Conservation (phyloP, 1,140 invertebrate species). For the Sinonovacula constricta region DNA sequence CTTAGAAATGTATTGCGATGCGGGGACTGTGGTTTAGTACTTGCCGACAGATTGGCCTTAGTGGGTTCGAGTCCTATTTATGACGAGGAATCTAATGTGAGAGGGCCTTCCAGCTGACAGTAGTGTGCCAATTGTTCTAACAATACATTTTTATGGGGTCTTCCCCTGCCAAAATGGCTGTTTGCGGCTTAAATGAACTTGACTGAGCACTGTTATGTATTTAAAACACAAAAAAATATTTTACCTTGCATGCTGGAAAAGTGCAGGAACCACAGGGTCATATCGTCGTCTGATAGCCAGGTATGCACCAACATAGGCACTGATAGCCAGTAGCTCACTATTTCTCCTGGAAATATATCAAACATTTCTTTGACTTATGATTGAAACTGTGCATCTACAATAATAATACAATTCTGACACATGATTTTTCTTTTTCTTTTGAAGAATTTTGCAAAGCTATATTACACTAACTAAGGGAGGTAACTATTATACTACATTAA, state of each 20-base stretch:
- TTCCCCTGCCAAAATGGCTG: no score
- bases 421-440: not conserved
- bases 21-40: no score
- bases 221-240: conserved; percentile 12
- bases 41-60: not conserved
- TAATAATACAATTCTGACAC: not conserved
- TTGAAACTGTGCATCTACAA: no score
- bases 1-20: no score
- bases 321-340: conserved; percentile 71
- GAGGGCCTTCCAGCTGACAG: not conserved
- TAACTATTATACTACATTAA: not conserved
- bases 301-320: conserved; percentile 78
- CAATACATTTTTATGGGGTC: not conserved
- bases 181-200: no score
- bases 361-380: no score
- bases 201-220: not conserved
- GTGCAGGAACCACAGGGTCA: conserved; percentile 71
- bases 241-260: conserved; percentile 77
- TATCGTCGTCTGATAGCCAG: conserved; percentile 77
- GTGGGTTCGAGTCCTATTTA: not conserved
- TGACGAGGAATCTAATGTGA: not conserved
- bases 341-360: conserved; percentile 68
- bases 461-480: not conserved
- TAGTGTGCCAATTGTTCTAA: not conserved
- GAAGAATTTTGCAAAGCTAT: not conserved